Base-by-base conservation (phyloP, 2,113 vertebrate species). In the Condylura cristata region DNA sequence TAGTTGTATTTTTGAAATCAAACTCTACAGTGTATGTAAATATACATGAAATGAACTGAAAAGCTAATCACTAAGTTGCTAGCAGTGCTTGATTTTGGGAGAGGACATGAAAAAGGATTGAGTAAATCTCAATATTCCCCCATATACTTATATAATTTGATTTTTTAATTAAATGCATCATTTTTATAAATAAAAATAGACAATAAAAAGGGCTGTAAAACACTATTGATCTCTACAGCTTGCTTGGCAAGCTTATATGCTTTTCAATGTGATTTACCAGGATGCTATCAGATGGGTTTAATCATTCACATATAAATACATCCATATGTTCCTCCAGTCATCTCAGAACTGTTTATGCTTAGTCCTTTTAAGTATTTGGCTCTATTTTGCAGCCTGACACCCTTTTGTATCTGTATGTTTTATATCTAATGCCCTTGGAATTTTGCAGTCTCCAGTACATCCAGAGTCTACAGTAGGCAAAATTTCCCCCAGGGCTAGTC, bases 201-300 rank as follows among this genome's bases (percentile, higher is more conserved):
- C 32, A 60, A 71, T 46, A 46, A 72, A 78, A 85, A 88, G 58
- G 58, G 86, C 93, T 72, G 41, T 4, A 28, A 16, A 80, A 8
- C 63, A 75, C 41, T 71, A 46, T 17, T 86, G 17, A 68, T 66
- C 74, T 71, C 20, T 89, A 2, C 32, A 78, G n/a, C 12, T 53
- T 96, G 18, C 32, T 74, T 74, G 32, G 61, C 34, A 87, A 26
- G 51, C 44, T 86, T 90, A 70, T 26, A 72, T 83, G n/a, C 32
- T 30, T 65, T 66, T 92, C 82, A 56, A 78, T 95, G 37, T 71
- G 22, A 94, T 66, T 11, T 51, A 70, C 30, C 0, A 34, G 56
- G 46, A 78, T n/a, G 92, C 68, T 92, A 56, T 87, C 44, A 86
- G 53, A 93, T 85, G 32, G 6, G 8, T 66, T 95, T 92, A 82